Evolutionary conservation across 2,888 invertebrate genomes (phyloP).

Genomic region (Nomada goodeniana): DNA sequence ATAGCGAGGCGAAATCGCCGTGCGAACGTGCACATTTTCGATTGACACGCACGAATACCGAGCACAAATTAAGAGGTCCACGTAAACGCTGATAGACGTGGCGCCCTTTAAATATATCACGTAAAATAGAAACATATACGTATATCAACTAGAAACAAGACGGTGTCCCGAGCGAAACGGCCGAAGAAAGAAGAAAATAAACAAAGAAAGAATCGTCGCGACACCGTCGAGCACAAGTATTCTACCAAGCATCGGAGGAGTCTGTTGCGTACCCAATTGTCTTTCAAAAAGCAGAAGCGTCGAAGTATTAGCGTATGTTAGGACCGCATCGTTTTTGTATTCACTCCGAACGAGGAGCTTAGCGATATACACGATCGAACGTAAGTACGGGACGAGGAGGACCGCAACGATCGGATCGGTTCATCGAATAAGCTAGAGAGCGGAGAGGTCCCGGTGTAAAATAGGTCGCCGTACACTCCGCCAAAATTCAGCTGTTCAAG

Average conservation of each 20-base stretch:
- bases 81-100: constrained; percentile 14
- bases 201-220: not conserved
- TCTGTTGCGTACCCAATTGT: constrained; percentile 60
- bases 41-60: constrained; percentile 41
- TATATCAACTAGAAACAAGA: not conserved
- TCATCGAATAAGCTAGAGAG: not conserved
- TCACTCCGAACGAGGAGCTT: not conserved
- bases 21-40: constrained; percentile 36
- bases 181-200: not conserved
- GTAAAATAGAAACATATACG: not conserved
- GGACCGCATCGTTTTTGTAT: constrained; percentile 46
- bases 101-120: not conserved
- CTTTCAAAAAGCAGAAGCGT: constrained; percentile 61
- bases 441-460: constrained; percentile 14
- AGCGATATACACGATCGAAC: not conserved
- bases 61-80: constrained; percentile 54
- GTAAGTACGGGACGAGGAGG: not conserved
- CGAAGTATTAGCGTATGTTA: constrained; percentile 48
- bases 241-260: not conserved
- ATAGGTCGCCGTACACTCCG: constrained; percentile 56
- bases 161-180: not conserved
- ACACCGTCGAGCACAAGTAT: not conserved
- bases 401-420: not conserved
- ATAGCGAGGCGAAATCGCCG: not conserved
- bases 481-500: constrained; percentile 81